These are phyloP conservation scores for Phorcus lineatus DNA, from an alignment of 2,888 invertebrate species.

Conservation along the genomic window DNA sequence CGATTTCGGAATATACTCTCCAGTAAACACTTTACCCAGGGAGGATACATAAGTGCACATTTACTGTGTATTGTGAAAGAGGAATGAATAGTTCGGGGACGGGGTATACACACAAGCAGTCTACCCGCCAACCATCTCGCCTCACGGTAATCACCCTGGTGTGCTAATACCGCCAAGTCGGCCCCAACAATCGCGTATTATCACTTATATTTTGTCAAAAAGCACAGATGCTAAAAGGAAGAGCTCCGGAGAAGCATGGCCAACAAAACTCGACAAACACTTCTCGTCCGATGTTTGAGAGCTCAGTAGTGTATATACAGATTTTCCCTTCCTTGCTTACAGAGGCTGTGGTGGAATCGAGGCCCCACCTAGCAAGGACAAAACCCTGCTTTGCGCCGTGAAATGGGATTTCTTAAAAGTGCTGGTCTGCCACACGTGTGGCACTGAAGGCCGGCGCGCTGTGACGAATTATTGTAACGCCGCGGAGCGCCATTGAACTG, in stretches of 20 bases:
- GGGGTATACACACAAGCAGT: no score
- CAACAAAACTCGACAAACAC: slow-evolving; percentile 24
- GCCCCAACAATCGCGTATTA: not conserved
- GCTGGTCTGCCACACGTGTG: not conserved
- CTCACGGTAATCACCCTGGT: not conserved
- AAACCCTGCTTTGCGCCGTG: not conserved
- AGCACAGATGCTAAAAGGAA: slow-evolving; percentile 6
- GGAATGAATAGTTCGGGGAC: no score
- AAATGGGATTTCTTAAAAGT: slow-evolving; percentile 2
- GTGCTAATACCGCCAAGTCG: not conserved
- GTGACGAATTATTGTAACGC: slow-evolving; percentile 25
- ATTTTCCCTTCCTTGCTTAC: not conserved
- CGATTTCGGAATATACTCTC: no score
- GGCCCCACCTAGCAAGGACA: not conserved
- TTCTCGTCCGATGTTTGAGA: not conserved
- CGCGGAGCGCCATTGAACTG: slow-evolving; percentile 14
- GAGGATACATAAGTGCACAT: no score
- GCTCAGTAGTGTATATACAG: not conserved
- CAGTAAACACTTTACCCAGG: no score
- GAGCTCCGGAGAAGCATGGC: not conserved
- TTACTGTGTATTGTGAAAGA: no score
- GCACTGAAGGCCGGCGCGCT: not conserved
- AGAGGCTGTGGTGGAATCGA: not conserved
- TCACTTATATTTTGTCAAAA: slow-evolving; percentile 16
- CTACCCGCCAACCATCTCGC: no score